phyloP scores from a whole-genome alignment of 2,113 vertebrate genomes.

The Gnathonemus longibarbis region DNA sequence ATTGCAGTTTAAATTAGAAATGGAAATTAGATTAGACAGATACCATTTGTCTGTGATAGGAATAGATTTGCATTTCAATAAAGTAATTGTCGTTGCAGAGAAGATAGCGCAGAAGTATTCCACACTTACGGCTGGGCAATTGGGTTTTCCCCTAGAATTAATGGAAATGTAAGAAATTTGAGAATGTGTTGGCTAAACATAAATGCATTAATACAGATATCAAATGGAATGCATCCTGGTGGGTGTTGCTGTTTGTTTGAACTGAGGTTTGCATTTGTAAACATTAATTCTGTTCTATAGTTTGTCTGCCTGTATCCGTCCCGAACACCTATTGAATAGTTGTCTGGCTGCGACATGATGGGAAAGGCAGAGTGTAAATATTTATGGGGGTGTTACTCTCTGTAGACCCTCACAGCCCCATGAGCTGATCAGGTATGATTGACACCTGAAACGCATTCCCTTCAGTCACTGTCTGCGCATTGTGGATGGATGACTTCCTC shows the following conservation, averaged over 20 bases:
- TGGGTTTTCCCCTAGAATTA: neutral
- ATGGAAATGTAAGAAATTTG: neutral
- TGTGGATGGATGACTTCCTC: constrained; percentile 18
- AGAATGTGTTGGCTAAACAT: neutral
- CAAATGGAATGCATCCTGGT: neutral
- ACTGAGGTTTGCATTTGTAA: neutral
- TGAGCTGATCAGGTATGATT: constrained; percentile 5
- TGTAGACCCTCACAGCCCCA: neutral
- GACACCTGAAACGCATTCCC: neutral
- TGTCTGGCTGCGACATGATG: neutral
- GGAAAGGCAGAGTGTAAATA: constrained; percentile 8
- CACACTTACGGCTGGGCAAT: neutral
- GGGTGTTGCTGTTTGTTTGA: neutral
- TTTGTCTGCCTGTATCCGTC: neutral
- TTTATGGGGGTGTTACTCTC: neutral
- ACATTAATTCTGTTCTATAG: neutral
- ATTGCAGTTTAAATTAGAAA: constrained; percentile 16
- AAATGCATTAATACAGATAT: neutral
- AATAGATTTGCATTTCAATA: constrained; percentile 16
- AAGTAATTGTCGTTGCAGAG: neutral
- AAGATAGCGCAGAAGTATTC: neutral
- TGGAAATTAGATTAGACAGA: constrained; percentile 14
- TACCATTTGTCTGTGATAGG: constrained; percentile 6
- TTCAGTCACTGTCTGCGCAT: neutral
- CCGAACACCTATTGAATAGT: neutral